Percentiles rank a stretch among this genome's conserved stretches.
Evolutionary conservation across 2,888 invertebrate genomes (phyloP).

Genomic region (Deroplatys truncata): DNA sequence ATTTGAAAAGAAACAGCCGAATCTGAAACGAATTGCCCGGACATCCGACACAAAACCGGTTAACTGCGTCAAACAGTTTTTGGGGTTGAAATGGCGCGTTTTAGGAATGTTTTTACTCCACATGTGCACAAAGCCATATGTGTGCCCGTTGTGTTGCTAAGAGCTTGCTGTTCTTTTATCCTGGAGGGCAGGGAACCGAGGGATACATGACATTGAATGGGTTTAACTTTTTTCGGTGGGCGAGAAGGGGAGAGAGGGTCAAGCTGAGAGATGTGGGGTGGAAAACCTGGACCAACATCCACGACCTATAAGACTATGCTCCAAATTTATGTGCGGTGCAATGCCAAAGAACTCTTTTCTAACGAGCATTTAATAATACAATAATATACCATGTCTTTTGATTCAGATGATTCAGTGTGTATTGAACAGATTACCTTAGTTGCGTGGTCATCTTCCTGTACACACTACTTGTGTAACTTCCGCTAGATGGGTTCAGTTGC

Average conservation of each 20-base stretch:
- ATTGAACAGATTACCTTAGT: too few relatives aligned
- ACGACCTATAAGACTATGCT: too few relatives aligned
- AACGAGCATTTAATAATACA: too few relatives aligned
- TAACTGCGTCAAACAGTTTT: slow-evolving; percentile 5
- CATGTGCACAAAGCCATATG: neutral
- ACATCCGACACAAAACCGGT: slow-evolving; percentile 19
- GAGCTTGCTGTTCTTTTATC: neutral
- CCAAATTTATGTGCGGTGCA: too few relatives aligned
- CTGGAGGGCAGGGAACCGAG: neutral
- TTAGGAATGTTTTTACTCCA: slow-evolving; percentile 12
- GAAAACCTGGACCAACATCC: neutral
- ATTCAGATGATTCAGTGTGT: too few relatives aligned
- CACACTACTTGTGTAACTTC: too few relatives aligned
- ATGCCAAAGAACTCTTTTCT: too few relatives aligned
- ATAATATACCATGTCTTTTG: too few relatives aligned
- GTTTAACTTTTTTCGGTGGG: neutral
- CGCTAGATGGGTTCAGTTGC: too few relatives aligned
- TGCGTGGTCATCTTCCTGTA: too few relatives aligned
- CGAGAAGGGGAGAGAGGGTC: neutral
- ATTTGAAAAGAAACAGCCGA: slow-evolving; percentile 10
- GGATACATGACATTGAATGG: neutral
- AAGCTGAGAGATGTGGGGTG: neutral
- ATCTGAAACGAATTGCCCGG: slow-evolving; percentile 25
- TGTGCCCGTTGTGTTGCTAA: neutral
- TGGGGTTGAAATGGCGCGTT: slow-evolving; percentile 26